These are phyloP conservation scores for Pyxicephalus adspersus DNA, from an alignment of 2,113 vertebrate genomes.

Conservation along the genomic window DNA sequence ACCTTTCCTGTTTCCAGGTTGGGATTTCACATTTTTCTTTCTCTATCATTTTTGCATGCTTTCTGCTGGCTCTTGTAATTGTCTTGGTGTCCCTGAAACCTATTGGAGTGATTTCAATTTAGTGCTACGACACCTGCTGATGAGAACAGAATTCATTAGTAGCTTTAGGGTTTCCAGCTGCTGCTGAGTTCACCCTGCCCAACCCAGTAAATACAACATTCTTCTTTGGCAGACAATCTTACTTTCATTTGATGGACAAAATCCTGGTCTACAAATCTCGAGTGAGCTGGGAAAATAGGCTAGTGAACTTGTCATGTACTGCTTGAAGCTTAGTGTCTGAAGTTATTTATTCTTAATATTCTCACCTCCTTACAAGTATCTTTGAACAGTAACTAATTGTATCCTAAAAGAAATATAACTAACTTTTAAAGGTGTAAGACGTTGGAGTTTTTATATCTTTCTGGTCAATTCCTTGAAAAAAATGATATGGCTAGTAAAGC, in stretches of 20 bases:
- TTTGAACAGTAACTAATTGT: slow-evolving; percentile 11
- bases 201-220: slow-evolving; percentile 44
- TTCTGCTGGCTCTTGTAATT: slow-evolving; percentile 53
- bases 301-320: slow-evolving; percentile 16
- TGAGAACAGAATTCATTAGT: slow-evolving; percentile 55
- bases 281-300: slow-evolving; percentile 16
- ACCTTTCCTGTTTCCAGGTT: slow-evolving; percentile 49
- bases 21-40: slow-evolving; percentile 55
- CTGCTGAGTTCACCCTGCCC: slow-evolving; percentile 47
- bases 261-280: slow-evolving; percentile 40
- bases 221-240: slow-evolving; percentile 45
- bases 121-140: slow-evolving; percentile 52
- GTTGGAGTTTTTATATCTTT: too few relatives aligned
- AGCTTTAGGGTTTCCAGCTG: slow-evolving; percentile 53
- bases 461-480: too few relatives aligned
- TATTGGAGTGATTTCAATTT: slow-evolving; percentile 57
- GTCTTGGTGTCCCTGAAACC: slow-evolving; percentile 53
- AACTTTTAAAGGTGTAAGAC: too few relatives aligned
- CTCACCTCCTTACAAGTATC: not conserved
- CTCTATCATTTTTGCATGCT: slow-evolving; percentile 46
- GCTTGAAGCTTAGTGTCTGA: slow-evolving; percentile 26
- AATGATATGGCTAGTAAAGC: too few relatives aligned
- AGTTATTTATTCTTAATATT: not conserved
- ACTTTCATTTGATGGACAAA: slow-evolving; percentile 46
- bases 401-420: not conserved